Conservation (phyloP, 2,113 vertebrate genomes). For the Cryptotis parvus region DNA sequence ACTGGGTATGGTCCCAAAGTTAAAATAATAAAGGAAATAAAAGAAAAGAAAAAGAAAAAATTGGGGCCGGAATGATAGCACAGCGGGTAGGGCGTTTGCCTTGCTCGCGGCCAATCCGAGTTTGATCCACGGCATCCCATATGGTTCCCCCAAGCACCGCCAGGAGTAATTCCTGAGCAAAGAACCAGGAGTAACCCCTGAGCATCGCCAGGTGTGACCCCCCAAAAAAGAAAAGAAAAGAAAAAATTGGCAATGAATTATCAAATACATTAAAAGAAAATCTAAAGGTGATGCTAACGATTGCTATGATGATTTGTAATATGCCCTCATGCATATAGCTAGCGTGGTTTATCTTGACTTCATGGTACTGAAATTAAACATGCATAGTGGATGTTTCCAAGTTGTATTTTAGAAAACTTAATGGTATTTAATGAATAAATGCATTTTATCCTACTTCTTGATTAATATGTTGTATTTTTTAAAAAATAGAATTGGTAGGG, state of each 20-base stretch:
- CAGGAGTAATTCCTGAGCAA: too few species aligned
- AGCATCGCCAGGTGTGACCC: too few species aligned
- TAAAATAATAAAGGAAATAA: too few species aligned
- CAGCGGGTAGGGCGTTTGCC: too few species aligned
- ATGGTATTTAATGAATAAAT: slow-evolving; percentile 52
- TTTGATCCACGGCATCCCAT: too few species aligned
- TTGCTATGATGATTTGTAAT: slow-evolving; percentile 88
- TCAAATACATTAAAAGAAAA: slow-evolving; percentile 92
- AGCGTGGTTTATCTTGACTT: slow-evolving; percentile 9
- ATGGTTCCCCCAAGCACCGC: too few species aligned
- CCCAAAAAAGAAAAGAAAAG: slow-evolving; percentile 60
- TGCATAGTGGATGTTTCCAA: slow-evolving; percentile 45
- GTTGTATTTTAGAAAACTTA: slow-evolving; percentile 63
- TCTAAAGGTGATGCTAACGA: slow-evolving; percentile 94
- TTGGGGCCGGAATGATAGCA: too few species aligned
- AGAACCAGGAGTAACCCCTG: too few species aligned
- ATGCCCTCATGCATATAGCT: fast-evolving
- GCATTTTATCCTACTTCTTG: slow-evolving; percentile 33
- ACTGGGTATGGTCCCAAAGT: slow-evolving; percentile 86
- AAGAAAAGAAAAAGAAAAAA: slow-evolving; percentile 81
- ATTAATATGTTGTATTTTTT: slow-evolving; percentile 64
- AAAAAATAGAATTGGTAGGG: not conserved
- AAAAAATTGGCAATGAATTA: slow-evolving; percentile 86
- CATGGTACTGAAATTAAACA: slow-evolving; percentile 45
- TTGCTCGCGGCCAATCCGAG: too few species aligned